Percentiles rank a stretch among this genome's conserved stretches.
Conservation (phyloP, 2,113 vertebrate species). For the Apus apus region DNA sequence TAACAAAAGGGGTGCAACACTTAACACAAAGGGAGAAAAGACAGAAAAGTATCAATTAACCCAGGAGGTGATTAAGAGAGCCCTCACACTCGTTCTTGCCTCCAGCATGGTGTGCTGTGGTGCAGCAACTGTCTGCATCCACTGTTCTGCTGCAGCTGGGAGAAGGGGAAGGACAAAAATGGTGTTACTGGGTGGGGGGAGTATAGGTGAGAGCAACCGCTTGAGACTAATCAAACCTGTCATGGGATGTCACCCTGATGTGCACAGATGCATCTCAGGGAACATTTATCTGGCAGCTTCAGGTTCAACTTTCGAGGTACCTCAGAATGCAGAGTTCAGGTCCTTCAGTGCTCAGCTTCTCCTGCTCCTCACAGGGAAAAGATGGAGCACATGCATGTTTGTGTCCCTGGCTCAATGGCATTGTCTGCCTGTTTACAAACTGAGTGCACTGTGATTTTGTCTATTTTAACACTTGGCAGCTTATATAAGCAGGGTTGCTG, state of each 20-base stretch:
- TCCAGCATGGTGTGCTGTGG: fast-evolving
- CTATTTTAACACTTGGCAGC: background rate
- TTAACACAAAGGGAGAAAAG: background rate
- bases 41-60: background rate
- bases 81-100: fast-evolving
- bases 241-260: background rate
- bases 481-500: background rate
- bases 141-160: fast-evolving
- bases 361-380: background rate
- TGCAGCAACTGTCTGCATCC: fast-evolving
- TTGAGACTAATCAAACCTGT: constrained; percentile 44
- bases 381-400: background rate
- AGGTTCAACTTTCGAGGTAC: background rate
- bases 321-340: background rate
- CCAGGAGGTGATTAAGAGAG: background rate
- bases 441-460: fast-evolving
- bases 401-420: background rate
- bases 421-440: background rate
- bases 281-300: constrained; percentile 40
- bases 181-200: background rate
- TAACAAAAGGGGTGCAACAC: background rate
- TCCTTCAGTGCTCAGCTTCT: background rate
- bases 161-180: background rate
- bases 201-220: background rate
- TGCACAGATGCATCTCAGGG: fast-evolving